Conservation (phyloP, 2,113 vertebrate genomes). For the Theropithecus gelada region DNA sequence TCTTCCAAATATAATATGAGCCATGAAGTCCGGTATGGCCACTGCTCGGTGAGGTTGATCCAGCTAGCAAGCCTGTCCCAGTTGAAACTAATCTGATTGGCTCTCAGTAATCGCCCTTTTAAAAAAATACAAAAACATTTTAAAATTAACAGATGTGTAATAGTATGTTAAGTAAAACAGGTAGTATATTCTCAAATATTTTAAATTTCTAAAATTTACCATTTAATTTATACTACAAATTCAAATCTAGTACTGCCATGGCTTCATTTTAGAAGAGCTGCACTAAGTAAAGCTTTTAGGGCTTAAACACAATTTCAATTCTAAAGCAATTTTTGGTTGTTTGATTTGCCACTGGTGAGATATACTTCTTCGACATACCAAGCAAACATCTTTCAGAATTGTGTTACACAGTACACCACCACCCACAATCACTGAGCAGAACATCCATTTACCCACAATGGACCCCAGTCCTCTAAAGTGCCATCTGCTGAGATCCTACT, state of each 20-base stretch:
- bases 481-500: not conserved
- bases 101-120: slow-evolving; percentile 93
- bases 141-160: not conserved
- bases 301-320: not conserved
- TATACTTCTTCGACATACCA: not conserved
- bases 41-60: slow-evolving; percentile 99
- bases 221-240: not conserved
- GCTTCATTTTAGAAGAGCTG: not conserved
- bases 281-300: not conserved
- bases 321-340: not conserved
- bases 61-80: slow-evolving; percentile 98
- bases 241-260: not conserved
- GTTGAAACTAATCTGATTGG: slow-evolving; percentile 97
- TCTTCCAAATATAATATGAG: slow-evolving; percentile 97
- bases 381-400: not conserved
- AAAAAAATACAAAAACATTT: slow-evolving; percentile 21
- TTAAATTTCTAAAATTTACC: not conserved
- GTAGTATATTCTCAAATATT: not conserved
- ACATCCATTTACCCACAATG: not conserved
- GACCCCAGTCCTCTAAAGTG: not conserved
- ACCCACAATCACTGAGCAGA: not conserved
- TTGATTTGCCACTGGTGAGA: not conserved
- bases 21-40: slow-evolving; percentile 98
- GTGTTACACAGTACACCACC: not conserved
- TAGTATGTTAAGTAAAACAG: not conserved